Evolutionary conservation across 2,888 invertebrate species (phyloP).

Genomic region (Caenorhabditis sinica): DNA sequence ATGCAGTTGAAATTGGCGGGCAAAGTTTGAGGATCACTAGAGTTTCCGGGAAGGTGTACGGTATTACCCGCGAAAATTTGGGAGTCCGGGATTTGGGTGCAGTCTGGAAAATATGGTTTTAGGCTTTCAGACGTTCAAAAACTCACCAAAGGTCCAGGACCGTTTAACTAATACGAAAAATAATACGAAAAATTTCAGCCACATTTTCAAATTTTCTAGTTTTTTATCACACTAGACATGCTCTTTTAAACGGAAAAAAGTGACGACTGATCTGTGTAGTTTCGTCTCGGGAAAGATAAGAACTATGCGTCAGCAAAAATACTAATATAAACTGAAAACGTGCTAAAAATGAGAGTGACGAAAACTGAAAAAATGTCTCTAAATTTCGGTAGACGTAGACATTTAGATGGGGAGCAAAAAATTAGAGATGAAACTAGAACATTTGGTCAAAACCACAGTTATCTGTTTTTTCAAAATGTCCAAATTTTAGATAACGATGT

Average conservation of each 20-base stretch:
- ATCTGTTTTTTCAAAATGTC: no score
- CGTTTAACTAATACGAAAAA: neutral
- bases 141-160: neutral
- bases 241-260: neutral
- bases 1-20: slow-evolving; percentile 15
- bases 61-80: neutral
- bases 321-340: neutral
- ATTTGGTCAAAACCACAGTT: no score
- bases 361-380: no score
- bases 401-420: no score
- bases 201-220: neutral
- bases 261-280: slow-evolving; percentile 1
- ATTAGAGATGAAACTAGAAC: no score
- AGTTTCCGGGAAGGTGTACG: neutral
- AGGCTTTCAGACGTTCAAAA: no score
- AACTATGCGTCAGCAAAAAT: no score
- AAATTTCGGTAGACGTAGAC: no score
- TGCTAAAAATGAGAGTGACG: neutral
- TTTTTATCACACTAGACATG: neutral
- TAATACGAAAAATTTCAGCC: neutral
- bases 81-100: neutral
- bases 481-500: no score
- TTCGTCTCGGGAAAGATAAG: no score
- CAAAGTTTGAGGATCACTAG: neutral
- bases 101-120: neutral